phyloP scores from a whole-genome alignment of 2,888 invertebrate species.

The Eupsilia transversa region DNA sequence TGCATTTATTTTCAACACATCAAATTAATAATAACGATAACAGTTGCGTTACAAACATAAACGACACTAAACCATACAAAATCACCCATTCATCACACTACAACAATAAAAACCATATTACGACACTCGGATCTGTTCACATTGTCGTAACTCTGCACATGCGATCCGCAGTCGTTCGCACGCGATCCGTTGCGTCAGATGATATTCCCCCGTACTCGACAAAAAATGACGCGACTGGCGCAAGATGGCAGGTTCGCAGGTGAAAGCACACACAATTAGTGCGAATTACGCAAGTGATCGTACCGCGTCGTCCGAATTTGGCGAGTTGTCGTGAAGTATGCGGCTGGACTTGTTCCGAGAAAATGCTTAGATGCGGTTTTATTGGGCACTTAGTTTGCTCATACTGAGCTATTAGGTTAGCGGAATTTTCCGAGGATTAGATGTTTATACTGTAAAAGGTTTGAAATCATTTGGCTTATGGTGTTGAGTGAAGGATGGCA shows the following conservation, averaged over 20 bases:
- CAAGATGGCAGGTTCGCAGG: conserved; percentile 71
- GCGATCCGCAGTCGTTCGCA: conserved; percentile 62
- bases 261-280: conserved; percentile 78
- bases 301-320: conserved; percentile 65
- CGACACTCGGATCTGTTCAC: conserved; percentile 55
- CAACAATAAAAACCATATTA: conserved; percentile 54
- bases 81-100: conserved; percentile 51
- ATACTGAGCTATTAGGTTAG: conserved; percentile 32
- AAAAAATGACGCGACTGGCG: conserved; percentile 73
- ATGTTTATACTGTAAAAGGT: conserved; percentile 8
- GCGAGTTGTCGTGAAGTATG: conserved; percentile 62
- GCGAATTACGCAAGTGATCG: conserved; percentile 69
- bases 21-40: conserved; percentile 15
- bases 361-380: conserved; percentile 42
- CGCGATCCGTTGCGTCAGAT: conserved; percentile 58
- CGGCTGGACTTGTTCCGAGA: conserved; percentile 59
- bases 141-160: conserved; percentile 60
- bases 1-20: conserved; percentile 23
- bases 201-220: conserved; percentile 65
- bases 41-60: conserved; percentile 26
- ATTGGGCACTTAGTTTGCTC: conserved; percentile 38
- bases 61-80: conserved; percentile 43
- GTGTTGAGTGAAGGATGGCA: conserved; percentile 1
- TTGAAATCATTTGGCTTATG: conserved; percentile 1
- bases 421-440: conserved; percentile 41